Conservation (phyloP, 2,888 invertebrate species). For the Chaetogeoica ovagalla region DNA sequence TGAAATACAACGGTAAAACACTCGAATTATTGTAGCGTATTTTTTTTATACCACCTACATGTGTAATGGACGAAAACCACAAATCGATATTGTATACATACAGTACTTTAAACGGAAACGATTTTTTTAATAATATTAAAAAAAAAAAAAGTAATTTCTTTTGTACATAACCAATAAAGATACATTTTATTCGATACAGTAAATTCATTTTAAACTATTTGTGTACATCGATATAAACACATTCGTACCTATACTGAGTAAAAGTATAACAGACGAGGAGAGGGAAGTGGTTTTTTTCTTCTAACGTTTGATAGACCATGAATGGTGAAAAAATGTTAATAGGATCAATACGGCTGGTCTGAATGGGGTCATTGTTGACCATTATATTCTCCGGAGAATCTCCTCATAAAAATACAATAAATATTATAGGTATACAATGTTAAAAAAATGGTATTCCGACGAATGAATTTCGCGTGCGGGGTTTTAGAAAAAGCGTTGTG, state of each 20-base stretch:
- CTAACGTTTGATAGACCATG: slow-evolving; percentile 9
- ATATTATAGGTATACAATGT: not conserved
- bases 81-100: not conserved
- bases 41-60: not conserved
- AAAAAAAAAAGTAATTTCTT: not conserved
- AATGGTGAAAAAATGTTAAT: slow-evolving; percentile 36
- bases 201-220: not conserved
- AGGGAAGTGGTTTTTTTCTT: not conserved
- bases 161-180: not conserved
- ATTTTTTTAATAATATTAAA: slow-evolving; percentile 15
- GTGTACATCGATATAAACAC: not conserved
- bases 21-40: not conserved
- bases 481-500: too few species aligned
- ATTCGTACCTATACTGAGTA: slow-evolving; percentile 1
- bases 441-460: too few species aligned
- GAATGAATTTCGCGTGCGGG: too few species aligned
- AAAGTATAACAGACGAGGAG: slow-evolving; percentile 12
- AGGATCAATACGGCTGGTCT: slow-evolving; percentile 36
- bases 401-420: slow-evolving; percentile 29
- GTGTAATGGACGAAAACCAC: not conserved
- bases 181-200: not conserved
- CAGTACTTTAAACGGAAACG: not conserved
- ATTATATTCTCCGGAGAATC: slow-evolving; percentile 24
- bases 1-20: too few species aligned
- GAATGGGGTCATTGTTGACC: slow-evolving; percentile 52